Percentiles rank a stretch among this genome's conserved stretches.
Conservation (phyloP, 1,140 invertebrate genomes). For the Sycophila sp. region DNA sequence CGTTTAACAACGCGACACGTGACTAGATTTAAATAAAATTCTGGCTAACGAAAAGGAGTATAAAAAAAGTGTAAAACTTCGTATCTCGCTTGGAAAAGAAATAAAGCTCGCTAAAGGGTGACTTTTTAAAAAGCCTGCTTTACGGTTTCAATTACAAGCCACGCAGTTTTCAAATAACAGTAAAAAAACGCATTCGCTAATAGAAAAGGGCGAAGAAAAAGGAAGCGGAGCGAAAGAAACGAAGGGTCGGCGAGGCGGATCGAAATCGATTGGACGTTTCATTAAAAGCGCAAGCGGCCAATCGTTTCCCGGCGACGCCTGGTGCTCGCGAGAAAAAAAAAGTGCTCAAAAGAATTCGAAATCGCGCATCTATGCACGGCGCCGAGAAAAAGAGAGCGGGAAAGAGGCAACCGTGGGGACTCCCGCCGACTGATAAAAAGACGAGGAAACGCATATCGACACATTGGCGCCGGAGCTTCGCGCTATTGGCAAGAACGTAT, state of each 20-base stretch:
- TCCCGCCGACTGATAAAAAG: too few species aligned
- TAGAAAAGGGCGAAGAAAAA: neutral
- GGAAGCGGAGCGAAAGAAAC: neutral
- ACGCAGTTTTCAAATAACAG: neutral
- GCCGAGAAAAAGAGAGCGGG: neutral
- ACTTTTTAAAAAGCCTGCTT: constrained; percentile 1
- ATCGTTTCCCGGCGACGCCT: too few species aligned
- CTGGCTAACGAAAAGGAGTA: too few species aligned
- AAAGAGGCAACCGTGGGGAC: neutral
- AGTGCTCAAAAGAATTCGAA: neutral
- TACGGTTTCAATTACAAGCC: neutral
- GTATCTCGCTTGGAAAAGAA: too few species aligned
- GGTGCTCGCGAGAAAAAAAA: too few species aligned
- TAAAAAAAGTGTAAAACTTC: too few species aligned
- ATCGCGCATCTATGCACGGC: too few species aligned
- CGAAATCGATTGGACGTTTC: neutral
- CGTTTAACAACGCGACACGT: too few species aligned
- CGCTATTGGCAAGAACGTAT: neutral
- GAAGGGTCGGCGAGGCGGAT: neutral
- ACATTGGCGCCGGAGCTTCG: neutral
- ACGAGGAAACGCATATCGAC: neutral
- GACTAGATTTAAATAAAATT: too few species aligned
- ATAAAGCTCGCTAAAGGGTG: too few species aligned
- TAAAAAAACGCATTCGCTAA: neutral
- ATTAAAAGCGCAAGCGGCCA: neutral